Evolutionary conservation across 2,888 invertebrate species (phyloP).

Genomic region (Terebella lapidaria): DNA sequence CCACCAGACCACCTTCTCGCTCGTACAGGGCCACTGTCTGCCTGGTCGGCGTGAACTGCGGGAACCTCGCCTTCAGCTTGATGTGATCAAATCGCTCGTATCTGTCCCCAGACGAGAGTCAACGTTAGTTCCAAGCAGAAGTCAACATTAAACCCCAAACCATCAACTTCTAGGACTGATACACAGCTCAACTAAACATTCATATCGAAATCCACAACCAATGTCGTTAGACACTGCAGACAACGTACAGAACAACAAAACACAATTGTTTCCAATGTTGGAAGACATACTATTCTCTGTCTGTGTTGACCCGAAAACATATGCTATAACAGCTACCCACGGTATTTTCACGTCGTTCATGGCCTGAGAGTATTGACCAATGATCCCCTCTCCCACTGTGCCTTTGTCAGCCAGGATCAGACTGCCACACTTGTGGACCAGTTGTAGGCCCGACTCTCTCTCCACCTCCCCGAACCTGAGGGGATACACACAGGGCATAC

Average conservation of each 20-base stretch:
- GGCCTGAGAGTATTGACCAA: conserved; percentile 35
- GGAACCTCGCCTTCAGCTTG: conserved; percentile 30
- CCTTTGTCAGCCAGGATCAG: conserved; percentile 33
- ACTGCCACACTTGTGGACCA: conserved; percentile 43
- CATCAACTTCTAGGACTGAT: too few relatives aligned
- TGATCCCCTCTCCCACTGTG: conserved; percentile 25
- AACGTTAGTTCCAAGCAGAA: too few relatives aligned
- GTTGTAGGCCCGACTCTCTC: conserved; percentile 40
- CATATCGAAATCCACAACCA: too few relatives aligned
- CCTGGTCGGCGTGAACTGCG: conserved; percentile 35
- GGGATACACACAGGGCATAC: too few relatives aligned
- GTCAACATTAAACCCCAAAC: too few relatives aligned
- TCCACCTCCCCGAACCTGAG: conserved; percentile 47
- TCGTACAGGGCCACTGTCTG: conserved; percentile 35
- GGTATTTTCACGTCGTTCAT: conserved; percentile 35
- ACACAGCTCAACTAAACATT: too few relatives aligned
- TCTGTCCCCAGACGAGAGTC: conserved; percentile 25
- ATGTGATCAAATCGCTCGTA: conserved; percentile 30
- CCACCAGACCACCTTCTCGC: conserved; percentile 44
- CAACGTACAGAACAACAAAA: too few relatives aligned
- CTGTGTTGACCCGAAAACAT: too few relatives aligned
- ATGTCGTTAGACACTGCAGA: too few relatives aligned
- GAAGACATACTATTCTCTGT: too few relatives aligned
- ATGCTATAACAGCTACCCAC: too few relatives aligned
- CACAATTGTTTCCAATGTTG: too few relatives aligned